These are phyloP conservation scores for Neopipo cinnamomea DNA, from an alignment of 2,113 vertebrate genomes.

Conservation along the genomic window DNA sequence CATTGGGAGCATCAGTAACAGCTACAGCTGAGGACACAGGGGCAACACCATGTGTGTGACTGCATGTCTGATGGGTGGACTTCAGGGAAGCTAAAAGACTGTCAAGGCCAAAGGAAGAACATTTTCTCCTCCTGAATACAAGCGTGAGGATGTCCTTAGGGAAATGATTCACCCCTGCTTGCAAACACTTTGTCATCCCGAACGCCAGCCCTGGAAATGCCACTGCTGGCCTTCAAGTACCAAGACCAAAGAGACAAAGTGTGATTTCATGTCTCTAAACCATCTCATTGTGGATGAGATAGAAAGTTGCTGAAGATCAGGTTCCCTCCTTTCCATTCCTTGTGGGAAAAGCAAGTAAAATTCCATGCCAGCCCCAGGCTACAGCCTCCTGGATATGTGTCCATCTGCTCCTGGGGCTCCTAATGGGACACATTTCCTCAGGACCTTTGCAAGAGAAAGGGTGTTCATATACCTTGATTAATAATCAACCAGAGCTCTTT, in stretches of 20 bases:
- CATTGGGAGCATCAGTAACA: neutral
- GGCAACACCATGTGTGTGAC: neutral
- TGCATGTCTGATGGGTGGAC: neutral
- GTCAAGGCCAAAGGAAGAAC: neutral
- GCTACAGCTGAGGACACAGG: neutral
- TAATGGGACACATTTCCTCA: neutral
- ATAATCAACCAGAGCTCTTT: conserved; percentile 2
- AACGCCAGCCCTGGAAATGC: conserved; percentile 10
- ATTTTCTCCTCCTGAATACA: neutral
- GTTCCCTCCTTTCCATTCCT: neutral
- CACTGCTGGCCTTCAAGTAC: neutral
- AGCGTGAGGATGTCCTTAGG: neutral
- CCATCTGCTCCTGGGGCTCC: neutral
- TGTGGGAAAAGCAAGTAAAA: neutral
- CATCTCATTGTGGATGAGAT: neutral
- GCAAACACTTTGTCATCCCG: conserved; percentile 41
- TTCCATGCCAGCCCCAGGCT: neutral
- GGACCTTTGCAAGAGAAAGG: neutral
- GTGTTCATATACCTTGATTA: neutral
- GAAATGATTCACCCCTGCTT: conserved; percentile 39
- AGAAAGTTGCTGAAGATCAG: neutral
- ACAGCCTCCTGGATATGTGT: fast-evolving
- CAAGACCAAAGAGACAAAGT: neutral
- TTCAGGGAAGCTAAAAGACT: neutral
- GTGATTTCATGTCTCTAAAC: neutral